Evolutionary conservation across 1,140 invertebrate species (phyloP).

Genomic region (Cephus cinctus): DNA sequence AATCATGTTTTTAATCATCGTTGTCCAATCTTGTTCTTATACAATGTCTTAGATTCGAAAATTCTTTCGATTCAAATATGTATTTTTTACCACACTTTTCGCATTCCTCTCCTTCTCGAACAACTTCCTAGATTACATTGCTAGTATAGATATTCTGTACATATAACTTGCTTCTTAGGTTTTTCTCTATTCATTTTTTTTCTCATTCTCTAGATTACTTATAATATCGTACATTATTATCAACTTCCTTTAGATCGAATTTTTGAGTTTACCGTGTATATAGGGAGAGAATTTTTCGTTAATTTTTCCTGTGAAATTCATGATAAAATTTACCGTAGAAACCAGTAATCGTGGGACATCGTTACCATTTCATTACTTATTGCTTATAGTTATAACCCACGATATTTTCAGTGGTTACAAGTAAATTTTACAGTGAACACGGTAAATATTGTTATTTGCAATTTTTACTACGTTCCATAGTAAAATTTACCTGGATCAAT

Average conservation of each 20-base stretch:
- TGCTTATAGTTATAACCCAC: neutral
- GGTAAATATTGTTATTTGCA: no score
- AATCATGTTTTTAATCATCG: neutral
- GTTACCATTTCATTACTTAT: neutral
- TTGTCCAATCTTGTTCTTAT: neutral
- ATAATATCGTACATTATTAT: slow-evolving; percentile 28
- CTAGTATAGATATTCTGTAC: neutral
- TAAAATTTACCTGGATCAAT: no score
- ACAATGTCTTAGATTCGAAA: neutral
- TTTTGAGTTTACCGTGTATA: slow-evolving; percentile 16
- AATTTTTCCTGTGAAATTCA: no score
- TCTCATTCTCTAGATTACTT: slow-evolving; percentile 13
- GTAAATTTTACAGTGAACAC: no score
- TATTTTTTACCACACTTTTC: neutral
- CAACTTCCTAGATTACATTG: no score
- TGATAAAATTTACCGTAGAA: no score
- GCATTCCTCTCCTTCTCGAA: neutral
- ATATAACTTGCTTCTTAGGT: neutral
- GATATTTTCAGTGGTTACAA: neutral
- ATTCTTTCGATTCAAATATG: neutral
- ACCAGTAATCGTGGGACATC: slow-evolving; percentile 15
- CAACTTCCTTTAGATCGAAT: slow-evolving; percentile 31
- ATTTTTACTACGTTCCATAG: no score
- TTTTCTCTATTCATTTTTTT: neutral
- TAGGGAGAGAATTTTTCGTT: no score